These are phyloP conservation scores for Diploptera punctata DNA, from an alignment of 2,888 invertebrate species.

Conservation along the genomic window DNA sequence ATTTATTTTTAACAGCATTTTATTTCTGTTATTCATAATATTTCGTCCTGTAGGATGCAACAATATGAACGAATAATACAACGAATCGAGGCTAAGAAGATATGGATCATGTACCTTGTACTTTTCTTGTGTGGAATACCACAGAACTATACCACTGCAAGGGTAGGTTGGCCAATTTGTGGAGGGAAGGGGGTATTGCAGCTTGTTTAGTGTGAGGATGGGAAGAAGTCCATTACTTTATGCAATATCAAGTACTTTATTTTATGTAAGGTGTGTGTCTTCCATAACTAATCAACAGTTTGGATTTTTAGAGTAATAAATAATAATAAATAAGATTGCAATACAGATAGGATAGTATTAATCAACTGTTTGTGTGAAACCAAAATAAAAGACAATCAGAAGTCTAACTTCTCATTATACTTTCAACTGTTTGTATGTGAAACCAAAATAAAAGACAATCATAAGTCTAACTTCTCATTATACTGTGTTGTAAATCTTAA, in stretches of 20 bases:
- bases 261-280: too few species aligned
- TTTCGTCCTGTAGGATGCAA: constrained; percentile 8
- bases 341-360: too few species aligned
- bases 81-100: constrained; percentile 10
- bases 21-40: constrained; percentile 20
- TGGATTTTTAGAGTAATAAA: too few species aligned
- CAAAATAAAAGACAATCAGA: too few species aligned
- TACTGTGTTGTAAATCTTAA: too few species aligned
- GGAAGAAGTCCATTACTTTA: not conserved
- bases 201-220: not conserved
- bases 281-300: too few species aligned
- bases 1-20: constrained; percentile 25
- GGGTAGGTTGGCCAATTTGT: not conserved
- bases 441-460: too few species aligned
- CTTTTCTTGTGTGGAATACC: not conserved
- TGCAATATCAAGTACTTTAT: not conserved
- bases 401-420: too few species aligned
- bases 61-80: constrained; percentile 18
- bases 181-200: not conserved
- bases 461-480: too few species aligned
- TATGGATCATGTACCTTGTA: constrained; percentile 9
- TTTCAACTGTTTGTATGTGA: too few species aligned
- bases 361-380: too few species aligned
- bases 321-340: too few species aligned
- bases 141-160: not conserved